A percentile compares a stretch with the other conserved stretches of the same genome.
phyloP scores from a whole-genome alignment of 2,888 invertebrate species.

The Lycocerus yunnanus region DNA sequence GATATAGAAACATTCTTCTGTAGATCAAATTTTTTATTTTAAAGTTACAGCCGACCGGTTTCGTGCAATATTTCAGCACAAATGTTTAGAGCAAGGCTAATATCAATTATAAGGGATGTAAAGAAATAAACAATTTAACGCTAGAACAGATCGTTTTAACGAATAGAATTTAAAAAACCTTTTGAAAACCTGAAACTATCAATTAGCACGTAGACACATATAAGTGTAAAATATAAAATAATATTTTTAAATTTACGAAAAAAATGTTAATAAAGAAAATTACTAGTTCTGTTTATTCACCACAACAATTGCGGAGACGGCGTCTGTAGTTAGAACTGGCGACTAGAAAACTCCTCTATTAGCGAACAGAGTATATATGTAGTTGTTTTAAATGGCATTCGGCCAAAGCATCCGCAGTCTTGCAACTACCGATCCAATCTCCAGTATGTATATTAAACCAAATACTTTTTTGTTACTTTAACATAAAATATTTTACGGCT shows the following conservation, averaged over 20 bases:
- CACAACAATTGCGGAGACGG: constrained; percentile 34
- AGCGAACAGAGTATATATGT: constrained; percentile 11
- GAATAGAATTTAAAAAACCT: too few relatives aligned
- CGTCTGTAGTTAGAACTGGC: constrained; percentile 33
- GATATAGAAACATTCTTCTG: too few relatives aligned
- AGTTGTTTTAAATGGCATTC: constrained; percentile 35
- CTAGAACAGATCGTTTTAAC: too few relatives aligned
- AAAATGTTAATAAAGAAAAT: constrained; percentile 6
- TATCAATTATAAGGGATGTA: too few relatives aligned
- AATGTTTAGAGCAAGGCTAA: too few relatives aligned
- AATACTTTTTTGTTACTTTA: constrained; percentile 8
- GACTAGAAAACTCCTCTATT: constrained; percentile 28
- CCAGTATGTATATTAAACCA: constrained; percentile 36
- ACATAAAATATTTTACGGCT: background rate
- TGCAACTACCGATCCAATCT: constrained; percentile 39
- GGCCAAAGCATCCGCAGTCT: constrained; percentile 37
- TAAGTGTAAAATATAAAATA: too few relatives aligned
- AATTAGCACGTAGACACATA: too few relatives aligned
- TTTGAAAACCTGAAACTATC: too few relatives aligned
- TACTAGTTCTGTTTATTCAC: constrained; percentile 37
- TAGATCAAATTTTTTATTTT: too few relatives aligned
- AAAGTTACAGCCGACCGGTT: too few relatives aligned
- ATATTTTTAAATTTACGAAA: background rate
- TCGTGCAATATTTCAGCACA: too few relatives aligned
- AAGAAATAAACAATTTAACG: too few relatives aligned